Evolutionary conservation across 2,888 invertebrate species (phyloP).

Genomic region (Petrophora chlorosata): DNA sequence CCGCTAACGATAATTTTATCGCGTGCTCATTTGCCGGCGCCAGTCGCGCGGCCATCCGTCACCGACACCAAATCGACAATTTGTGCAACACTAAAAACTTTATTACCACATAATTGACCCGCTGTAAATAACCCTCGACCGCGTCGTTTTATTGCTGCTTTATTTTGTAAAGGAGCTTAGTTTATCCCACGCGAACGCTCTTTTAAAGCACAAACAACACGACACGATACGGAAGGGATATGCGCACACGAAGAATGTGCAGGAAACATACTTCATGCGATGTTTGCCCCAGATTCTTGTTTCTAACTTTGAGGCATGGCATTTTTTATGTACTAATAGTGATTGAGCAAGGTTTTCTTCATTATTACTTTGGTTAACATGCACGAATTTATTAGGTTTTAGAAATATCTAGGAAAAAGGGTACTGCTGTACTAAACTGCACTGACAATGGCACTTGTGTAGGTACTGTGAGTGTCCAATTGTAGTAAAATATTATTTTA

Average conservation of each 20-base stretch:
- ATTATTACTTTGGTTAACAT: too few relatives aligned
- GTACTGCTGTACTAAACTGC: too few relatives aligned
- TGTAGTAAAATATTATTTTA: neutral
- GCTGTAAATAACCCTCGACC: constrained; percentile 66
- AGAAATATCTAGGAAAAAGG: too few relatives aligned
- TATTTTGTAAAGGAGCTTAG: constrained; percentile 48
- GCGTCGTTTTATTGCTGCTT: constrained; percentile 57
- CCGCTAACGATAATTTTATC: constrained; percentile 85
- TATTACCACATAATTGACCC: constrained; percentile 81
- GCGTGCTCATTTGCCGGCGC: constrained; percentile 84
- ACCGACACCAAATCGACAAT: constrained; percentile 79
- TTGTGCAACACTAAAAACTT: constrained; percentile 82
- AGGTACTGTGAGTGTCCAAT: too few relatives aligned
- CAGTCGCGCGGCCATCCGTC: constrained; percentile 80
- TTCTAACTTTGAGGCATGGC: constrained; percentile 8
- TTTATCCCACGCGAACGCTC: constrained; percentile 20
- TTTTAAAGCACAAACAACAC: constrained; percentile 17
- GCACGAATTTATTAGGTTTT: too few relatives aligned
- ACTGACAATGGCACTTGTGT: too few relatives aligned
- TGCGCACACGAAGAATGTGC: constrained; percentile 9
- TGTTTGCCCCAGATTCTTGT: constrained; percentile 11
- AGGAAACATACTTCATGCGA: constrained; percentile 14
- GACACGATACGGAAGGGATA: constrained; percentile 13
- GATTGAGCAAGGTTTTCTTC: too few relatives aligned
- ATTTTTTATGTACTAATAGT: too few relatives aligned